Base-by-base conservation (phyloP, 2,113 vertebrate genomes). In the Deroptyus accipitrinus region DNA sequence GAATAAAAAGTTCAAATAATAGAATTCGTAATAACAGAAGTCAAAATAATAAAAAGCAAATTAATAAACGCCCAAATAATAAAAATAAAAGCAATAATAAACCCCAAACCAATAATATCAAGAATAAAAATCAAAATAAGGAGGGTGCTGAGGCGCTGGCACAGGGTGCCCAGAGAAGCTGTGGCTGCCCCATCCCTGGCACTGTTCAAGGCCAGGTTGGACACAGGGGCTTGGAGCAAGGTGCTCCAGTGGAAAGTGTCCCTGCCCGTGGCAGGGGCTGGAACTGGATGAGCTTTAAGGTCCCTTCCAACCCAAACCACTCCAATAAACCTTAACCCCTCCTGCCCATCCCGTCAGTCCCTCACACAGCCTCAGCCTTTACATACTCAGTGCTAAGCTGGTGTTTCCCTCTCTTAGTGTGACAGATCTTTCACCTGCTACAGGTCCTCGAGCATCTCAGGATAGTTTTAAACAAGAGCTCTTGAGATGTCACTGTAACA, bases 321-420 rank as follows among this genome's bases (percentile, higher is more conserved):
- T n/a, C 55, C 55, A 59, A 10, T 59, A 59, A 59, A 25, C 15
- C 37, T 30, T 9, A 69, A 27, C 49, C 25, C 1, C 52, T 33
- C 55, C 66, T 33, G 62, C 25, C 20, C 72, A 7, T 2, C 23
- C 74, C 5, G 15, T 28, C 27, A 37, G 57, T 10, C 49, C 15
- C 37, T 77, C 10, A 6, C 13, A 0, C 17, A 6, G 3, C 5
- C 44, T 28, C 37, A 1, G 17, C 28, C 28, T 42, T 61, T 8
- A 33, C 22, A 22, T 3, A 4, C 30, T 61, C 31, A 12, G 37
- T 6, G 17, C 5, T 41, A 37, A 49, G 64, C 67, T 61, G 72
- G 4, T 33, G 57, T 64, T 61, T 51, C 44, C 48, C 67, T 42
- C 46, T 31, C 76, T 37, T 27, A 2, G 1, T 5, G 11, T 25